Base-by-base conservation (phyloP, 2,113 vertebrate genomes). In the Grus americana region DNA sequence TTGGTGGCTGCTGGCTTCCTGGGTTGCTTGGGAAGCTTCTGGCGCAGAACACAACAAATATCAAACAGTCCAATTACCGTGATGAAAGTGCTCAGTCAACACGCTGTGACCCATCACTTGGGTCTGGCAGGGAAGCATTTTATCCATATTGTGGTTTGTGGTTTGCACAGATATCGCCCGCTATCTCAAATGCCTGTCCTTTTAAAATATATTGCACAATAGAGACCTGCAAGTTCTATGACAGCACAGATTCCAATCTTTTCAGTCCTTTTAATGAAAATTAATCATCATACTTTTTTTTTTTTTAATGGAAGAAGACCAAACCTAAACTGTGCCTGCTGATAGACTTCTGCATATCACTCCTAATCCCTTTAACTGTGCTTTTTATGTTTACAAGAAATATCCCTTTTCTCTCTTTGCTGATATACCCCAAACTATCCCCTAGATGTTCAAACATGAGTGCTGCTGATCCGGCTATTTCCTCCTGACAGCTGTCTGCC, bases 251-350 rank as follows among this genome's bases (percentile, higher is more conserved):
- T 86, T 86, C 54, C 80, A 76, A 84, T 67, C 62, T 88, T 90
- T 91, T 90, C 46, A 83, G 92, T 52, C 52, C 80, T 93, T 95
- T 79, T 81, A 92, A 95, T 82, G 85, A 92, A 92, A 96, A 97
- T 93, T 65, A 95, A 90, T 78, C 42, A 36, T 58, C 24, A 10
- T 26, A 26, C 24, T 57, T 66, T 79, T 66, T 65, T 66, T 65
- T 54, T 54, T 66, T 75, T 52, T 21, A 82, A 84, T 27, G 24
- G 72, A 81, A 88, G 72, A 91, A 91, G 29, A 42, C 57, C 36
- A 81, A 94, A 89, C 13, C 8, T 44, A 50, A 89, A 59, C 65
- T 59, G n/a, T 67, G 47, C 59, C 57, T n/a, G 22, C 34, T 82
- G 70, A 80, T 44, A 89, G 49, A 40, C 27, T 70, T 62, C 57